Base-by-base conservation (phyloP, 2,888 invertebrate genomes). In the Pasiphila rectangulata region DNA sequence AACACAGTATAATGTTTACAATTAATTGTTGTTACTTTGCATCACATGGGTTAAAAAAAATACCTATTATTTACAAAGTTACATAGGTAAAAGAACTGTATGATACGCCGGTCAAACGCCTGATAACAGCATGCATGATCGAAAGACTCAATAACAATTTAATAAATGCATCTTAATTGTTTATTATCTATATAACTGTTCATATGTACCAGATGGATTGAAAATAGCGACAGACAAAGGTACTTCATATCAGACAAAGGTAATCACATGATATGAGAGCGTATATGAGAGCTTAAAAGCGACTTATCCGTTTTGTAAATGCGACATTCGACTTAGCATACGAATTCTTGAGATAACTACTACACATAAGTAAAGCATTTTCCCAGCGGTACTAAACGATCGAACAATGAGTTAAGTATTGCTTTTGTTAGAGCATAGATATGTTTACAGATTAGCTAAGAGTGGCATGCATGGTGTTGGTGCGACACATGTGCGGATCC, bases 11-110 rank as follows among this genome's bases (percentile, higher is more conserved):
- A 16, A 0, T 9, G 32, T 5, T 16, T 16, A 16, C 17, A 9
- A 9, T 32, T 32, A 15, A 29, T 17, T 32, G 17, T 32, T 32
- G 10, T 17, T 21, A 6, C 6, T n/a, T 17, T n/a, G 5, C 2
- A 17, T 32, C 20, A 34, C 19, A 25, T 12, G 38, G 12, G 39
- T 40, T 21, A 39, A 25, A 12, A 21, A 21, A 6, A 21, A n/a
- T n/a, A n/a, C n/a, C 7, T 24, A 32, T 17, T 32, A 36, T 35
- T 51, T 54, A 56, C 59, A 59, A 56, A 47, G 59, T 57, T 57
- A 54, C 65, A 59, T 81, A 77, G 79, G 81, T 82, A 84, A 84
- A 83, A 77, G 80, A 83, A 83, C 78, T 79, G 63, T 67, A 64
- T 65, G 66, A 59, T 69, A 74, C 71, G 72, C 73, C 78, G 73